Evolutionary conservation across 2,797 vertebrate species (phyloP).

Genomic region (Selene dorsalis): DNA sequence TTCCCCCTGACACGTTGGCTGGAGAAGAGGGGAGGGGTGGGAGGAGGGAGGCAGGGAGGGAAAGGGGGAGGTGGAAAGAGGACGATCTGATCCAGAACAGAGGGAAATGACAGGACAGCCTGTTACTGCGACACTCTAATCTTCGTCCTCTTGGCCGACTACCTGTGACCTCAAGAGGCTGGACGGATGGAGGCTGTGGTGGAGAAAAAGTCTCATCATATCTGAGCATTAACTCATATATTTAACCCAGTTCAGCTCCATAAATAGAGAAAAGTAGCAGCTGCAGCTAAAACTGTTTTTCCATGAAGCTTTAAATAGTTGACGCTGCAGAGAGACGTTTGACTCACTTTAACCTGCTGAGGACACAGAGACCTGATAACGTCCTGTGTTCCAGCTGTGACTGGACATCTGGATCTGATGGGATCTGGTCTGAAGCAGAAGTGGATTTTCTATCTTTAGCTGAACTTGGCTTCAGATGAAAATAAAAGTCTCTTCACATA

Average conservation of each 20-base stretch:
- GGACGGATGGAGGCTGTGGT: slow-evolving; percentile 57
- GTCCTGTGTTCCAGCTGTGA: slow-evolving; percentile 58
- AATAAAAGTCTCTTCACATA: slow-evolving; percentile 17
- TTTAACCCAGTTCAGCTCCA: slow-evolving; percentile 58
- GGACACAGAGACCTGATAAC: neutral
- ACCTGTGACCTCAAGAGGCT: slow-evolving; percentile 68
- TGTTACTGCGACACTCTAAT: slow-evolving; percentile 68
- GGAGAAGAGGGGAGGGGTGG: slow-evolving; percentile 50
- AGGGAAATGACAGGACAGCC: slow-evolving; percentile 66
- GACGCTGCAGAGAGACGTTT: neutral
- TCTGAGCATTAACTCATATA: slow-evolving; percentile 63
- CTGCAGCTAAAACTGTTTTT: slow-evolving; percentile 50
- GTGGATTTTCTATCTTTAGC: slow-evolving; percentile 47
- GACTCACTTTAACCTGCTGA: neutral
- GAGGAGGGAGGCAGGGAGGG: slow-evolving; percentile 38
- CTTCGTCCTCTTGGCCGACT: slow-evolving; percentile 70
- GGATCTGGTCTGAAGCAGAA: slow-evolving; percentile 28
- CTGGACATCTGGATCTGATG: slow-evolving; percentile 48
- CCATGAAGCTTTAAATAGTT: slow-evolving; percentile 48
- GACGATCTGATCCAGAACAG: slow-evolving; percentile 59
- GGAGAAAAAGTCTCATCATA: slow-evolving; percentile 61
- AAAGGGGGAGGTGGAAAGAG: slow-evolving; percentile 45
- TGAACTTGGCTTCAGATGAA: slow-evolving; percentile 60
- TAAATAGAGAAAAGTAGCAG: slow-evolving; percentile 68
- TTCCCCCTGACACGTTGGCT: slow-evolving; percentile 74